Percentiles rank a stretch among this genome's conserved stretches.
Conservation (phyloP, 1,140 invertebrate genomes). For the Drosophila novamexicana region DNA sequence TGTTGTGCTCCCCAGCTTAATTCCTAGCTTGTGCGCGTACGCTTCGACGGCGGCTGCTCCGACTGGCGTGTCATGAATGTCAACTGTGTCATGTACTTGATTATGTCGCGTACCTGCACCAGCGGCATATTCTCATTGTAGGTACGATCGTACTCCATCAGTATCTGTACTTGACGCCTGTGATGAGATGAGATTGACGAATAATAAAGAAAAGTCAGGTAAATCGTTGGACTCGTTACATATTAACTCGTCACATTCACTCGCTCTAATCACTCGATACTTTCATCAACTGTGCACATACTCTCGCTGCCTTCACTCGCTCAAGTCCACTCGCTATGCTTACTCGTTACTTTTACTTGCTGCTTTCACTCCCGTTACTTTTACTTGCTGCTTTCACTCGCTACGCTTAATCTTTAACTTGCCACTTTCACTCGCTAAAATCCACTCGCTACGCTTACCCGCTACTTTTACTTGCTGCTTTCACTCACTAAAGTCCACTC, state of each 20-base stretch:
- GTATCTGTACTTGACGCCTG: conserved; percentile 90
- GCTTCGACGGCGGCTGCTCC: conserved; percentile 79
- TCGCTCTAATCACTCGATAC: neutral
- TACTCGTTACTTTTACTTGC: neutral
- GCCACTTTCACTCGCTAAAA: too few relatives aligned
- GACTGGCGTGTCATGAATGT: conserved; percentile 89
- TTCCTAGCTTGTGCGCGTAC: conserved; percentile 84
- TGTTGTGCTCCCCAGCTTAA: conserved; percentile 84
- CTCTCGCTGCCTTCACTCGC: neutral
- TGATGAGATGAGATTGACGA: neutral
- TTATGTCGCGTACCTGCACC: conserved; percentile 92
- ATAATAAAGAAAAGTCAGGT: neutral
- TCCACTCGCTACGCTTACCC: too few relatives aligned
- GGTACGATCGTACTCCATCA: conserved; percentile 90
- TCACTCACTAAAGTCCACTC: neutral
- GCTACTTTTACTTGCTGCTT: too few relatives aligned
- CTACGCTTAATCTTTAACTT: too few relatives aligned
- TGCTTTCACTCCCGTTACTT: neutral
- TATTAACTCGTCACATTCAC: neutral
- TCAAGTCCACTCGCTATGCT: neutral
- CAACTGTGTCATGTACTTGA: conserved; percentile 93
- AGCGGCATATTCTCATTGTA: conserved; percentile 88
- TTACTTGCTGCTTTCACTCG: neutral
- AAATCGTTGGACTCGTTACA: neutral
- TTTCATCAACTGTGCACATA: too few relatives aligned